Evolutionary conservation across 2,888 invertebrate genomes (phyloP).

Genomic region (Achlya flavicornis): DNA sequence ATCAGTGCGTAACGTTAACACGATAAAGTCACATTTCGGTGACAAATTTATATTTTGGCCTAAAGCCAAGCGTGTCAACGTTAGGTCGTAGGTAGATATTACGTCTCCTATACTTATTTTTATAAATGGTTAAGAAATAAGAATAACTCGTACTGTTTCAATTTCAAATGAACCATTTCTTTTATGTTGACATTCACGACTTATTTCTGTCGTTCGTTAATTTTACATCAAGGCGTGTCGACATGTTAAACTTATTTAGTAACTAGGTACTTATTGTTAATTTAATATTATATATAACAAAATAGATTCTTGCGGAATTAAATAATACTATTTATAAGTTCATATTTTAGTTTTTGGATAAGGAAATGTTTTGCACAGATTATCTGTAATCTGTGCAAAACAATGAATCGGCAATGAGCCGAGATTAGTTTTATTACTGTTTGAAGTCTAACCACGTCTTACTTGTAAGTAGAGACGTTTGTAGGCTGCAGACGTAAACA

Average conservation of each 20-base stretch:
- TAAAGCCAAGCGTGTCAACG: conserved; percentile 26
- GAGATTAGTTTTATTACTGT: not conserved
- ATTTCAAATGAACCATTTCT: not conserved
- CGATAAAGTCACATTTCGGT: conserved; percentile 25
- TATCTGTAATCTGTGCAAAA: too few species aligned
- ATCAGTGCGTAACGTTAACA: conserved; percentile 16
- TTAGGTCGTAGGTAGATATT: conserved; percentile 22
- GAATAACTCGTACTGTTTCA: not conserved
- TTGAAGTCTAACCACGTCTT: not conserved
- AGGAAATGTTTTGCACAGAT: too few species aligned
- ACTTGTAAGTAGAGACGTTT: not conserved
- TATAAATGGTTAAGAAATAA: conserved; percentile 1
- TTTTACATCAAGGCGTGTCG: not conserved
- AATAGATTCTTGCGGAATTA: too few species aligned
- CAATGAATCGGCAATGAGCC: not conserved
- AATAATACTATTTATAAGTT: too few species aligned
- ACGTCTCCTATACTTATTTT: conserved; percentile 13
- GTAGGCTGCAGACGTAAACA: not conserved
- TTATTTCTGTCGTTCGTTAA: not conserved
- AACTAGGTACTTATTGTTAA: not conserved
- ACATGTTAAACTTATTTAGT: too few species aligned
- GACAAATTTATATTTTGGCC: conserved; percentile 35
- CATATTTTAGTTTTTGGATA: too few species aligned
- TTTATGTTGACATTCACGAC: not conserved
- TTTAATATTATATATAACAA: too few species aligned